Percentiles rank a stretch among this genome's conserved stretches.
phyloP scores from a whole-genome alignment of 2,888 invertebrate species.

The Drosophila dives region DNA sequence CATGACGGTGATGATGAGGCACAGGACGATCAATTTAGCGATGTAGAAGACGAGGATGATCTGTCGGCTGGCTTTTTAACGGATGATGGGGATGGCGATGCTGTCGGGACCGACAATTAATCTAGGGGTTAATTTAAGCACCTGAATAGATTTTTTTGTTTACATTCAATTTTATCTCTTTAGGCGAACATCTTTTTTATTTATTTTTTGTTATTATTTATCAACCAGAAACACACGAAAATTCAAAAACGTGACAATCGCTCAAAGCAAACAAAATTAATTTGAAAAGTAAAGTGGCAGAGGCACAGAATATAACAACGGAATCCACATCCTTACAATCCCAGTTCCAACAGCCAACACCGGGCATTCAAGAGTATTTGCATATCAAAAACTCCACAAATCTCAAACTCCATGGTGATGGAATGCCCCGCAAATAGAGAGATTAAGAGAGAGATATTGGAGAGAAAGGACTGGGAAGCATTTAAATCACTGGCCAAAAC shows the following conservation, averaged over 20 bases:
- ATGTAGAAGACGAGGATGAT: neutral
- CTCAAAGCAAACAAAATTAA: slow-evolving; percentile 72
- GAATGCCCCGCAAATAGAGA: slow-evolving; percentile 67
- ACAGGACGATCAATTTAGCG: neutral
- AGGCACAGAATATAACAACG: slow-evolving; percentile 39
- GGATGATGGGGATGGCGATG: slow-evolving; percentile 4
- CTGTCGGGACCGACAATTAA: too few species aligned
- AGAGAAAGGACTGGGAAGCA: slow-evolving; percentile 31
- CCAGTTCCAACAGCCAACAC: slow-evolving; percentile 26
- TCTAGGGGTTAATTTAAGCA: neutral
- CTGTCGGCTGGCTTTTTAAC: slow-evolving; percentile 4
- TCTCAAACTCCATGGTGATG: slow-evolving; percentile 55
- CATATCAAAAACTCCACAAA: slow-evolving; percentile 48
- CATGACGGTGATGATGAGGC: slow-evolving; percentile 8
- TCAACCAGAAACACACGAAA: slow-evolving; percentile 36
- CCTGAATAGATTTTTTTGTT: neutral
- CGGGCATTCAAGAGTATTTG: slow-evolving; percentile 53
- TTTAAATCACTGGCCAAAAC: slow-evolving; percentile 79
- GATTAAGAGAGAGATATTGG: slow-evolving; percentile 5
- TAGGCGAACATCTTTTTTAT: neutral
- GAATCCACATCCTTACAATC: slow-evolving; percentile 21
- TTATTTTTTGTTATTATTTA: slow-evolving; percentile 1
- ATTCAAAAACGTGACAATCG: slow-evolving; percentile 74
- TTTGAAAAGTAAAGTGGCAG: slow-evolving; percentile 60
- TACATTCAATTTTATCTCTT: neutral